Conservation (phyloP, 2,888 invertebrate species). For the Incurvaria masculella region DNA sequence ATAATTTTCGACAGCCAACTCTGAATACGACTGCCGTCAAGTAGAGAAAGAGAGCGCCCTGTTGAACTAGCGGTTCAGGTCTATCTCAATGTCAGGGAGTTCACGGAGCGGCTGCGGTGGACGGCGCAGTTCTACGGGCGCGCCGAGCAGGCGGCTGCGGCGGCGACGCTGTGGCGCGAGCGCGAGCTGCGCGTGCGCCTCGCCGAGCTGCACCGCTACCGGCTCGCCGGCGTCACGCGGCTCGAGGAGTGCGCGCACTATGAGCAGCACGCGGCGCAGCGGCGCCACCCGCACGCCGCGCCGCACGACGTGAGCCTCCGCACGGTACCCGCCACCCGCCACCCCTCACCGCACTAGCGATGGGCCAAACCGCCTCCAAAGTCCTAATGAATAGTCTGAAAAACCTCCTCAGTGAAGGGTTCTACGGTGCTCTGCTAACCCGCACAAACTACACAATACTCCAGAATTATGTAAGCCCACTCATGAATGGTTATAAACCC, state of each 20-base stretch:
- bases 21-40: background rate
- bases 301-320: constrained; percentile 61
- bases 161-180: constrained; percentile 77
- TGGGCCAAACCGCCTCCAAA: background rate
- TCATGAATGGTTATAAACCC: too few relatives aligned
- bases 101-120: constrained; percentile 79
- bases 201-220: constrained; percentile 78
- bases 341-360: constrained; percentile 8
- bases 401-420: too few relatives aligned
- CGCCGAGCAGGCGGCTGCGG: constrained; percentile 77
- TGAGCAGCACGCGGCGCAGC: constrained; percentile 70
- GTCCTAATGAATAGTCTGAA: too few relatives aligned
- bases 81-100: constrained; percentile 52
- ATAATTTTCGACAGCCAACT: background rate
- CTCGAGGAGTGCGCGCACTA: constrained; percentile 85
- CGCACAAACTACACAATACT: too few relatives aligned
- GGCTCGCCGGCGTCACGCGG: constrained; percentile 80
- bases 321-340: constrained; percentile 24
- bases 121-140: constrained; percentile 88
- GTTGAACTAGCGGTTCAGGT: too few relatives aligned
- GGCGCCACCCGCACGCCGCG: constrained; percentile 51
- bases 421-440: too few relatives aligned
- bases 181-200: constrained; percentile 79
- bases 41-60: background rate
- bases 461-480: too few relatives aligned